phyloP scores from a whole-genome alignment of 2,797 vertebrate species.

The Graptemys geographica region DNA sequence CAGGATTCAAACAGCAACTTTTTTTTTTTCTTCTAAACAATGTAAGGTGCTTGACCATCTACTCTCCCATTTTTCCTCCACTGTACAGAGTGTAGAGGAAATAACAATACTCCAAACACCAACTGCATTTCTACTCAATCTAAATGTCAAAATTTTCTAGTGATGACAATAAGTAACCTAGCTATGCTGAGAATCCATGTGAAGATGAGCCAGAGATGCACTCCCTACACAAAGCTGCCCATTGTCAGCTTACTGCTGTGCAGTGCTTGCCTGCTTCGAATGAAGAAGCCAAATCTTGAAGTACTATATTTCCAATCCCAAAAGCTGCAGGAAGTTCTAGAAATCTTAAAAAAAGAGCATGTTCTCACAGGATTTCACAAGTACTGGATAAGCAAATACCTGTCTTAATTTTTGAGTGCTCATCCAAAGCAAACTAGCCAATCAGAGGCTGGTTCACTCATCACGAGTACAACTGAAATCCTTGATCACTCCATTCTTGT shows the following conservation, averaged over 20 bases:
- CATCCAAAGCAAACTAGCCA: not conserved
- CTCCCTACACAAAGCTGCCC: not conserved
- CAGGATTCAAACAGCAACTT: not conserved
- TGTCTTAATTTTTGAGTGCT: not conserved
- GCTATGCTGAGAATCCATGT: not conserved
- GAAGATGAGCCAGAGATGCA: not conserved
- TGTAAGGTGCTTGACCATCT: not conserved
- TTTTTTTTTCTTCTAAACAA: not conserved
- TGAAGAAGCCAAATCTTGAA: not conserved
- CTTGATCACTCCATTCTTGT: not conserved
- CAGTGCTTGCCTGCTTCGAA: not conserved
- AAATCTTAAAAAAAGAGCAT: not conserved
- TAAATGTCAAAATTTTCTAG: not conserved
- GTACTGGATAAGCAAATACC: not conserved
- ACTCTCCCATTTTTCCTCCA: not conserved
- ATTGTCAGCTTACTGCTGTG: not conserved
- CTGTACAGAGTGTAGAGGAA: not conserved
- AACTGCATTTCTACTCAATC: not conserved
- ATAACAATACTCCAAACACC: not conserved
- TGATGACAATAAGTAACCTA: not conserved
- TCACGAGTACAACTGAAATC: not conserved
- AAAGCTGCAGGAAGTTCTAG: not conserved
- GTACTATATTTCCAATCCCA: not conserved
- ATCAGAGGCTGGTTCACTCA: not conserved
- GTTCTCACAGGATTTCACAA: not conserved